These are phyloP conservation scores for Tenrec ecaudatus DNA, from an alignment of 2,113 vertebrate genomes.

Conservation along the genomic window DNA sequence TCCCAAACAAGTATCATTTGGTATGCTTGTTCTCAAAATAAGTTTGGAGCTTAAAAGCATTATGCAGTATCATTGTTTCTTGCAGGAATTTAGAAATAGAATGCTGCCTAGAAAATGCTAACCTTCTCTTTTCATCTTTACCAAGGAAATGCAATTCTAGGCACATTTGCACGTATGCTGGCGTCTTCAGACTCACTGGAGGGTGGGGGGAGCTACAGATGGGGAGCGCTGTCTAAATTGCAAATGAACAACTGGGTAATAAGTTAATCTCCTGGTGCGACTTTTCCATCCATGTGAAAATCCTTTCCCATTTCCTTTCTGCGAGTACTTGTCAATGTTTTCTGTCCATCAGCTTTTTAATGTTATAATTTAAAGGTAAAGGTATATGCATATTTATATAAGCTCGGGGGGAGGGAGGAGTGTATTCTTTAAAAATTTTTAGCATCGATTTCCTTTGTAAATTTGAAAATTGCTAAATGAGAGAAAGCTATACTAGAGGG, in stretches of 20 bases:
- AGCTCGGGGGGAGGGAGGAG: too few relatives aligned
- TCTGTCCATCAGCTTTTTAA: not conserved
- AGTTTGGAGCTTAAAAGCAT: slow-evolving; percentile 63
- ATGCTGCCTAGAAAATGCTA: not conserved
- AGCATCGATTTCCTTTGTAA: too few relatives aligned
- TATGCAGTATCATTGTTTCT: slow-evolving; percentile 51
- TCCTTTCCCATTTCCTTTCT: not conserved
- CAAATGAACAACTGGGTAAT: not conserved
- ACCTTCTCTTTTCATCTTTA: slow-evolving; percentile 42
- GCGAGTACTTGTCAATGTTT: not conserved
- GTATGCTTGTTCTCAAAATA: slow-evolving; percentile 63
- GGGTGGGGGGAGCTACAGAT: not conserved
- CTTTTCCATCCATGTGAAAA: slow-evolving; percentile 25
- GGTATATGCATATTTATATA: too few relatives aligned
- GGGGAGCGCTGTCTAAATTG: not conserved
- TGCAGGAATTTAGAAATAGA: slow-evolving; percentile 15
- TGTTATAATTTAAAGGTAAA: too few relatives aligned
- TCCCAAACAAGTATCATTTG: slow-evolving; percentile 68
- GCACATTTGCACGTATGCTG: not conserved
- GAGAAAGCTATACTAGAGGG: too few relatives aligned
- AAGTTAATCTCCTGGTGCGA: not conserved
- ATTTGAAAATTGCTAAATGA: too few relatives aligned
- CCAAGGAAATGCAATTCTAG: slow-evolving; percentile 9
- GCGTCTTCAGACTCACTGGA: not conserved
- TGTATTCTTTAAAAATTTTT: too few relatives aligned